phyloP scores from a whole-genome alignment of 2,888 invertebrate species.

The Polydrusus tereticollis region DNA sequence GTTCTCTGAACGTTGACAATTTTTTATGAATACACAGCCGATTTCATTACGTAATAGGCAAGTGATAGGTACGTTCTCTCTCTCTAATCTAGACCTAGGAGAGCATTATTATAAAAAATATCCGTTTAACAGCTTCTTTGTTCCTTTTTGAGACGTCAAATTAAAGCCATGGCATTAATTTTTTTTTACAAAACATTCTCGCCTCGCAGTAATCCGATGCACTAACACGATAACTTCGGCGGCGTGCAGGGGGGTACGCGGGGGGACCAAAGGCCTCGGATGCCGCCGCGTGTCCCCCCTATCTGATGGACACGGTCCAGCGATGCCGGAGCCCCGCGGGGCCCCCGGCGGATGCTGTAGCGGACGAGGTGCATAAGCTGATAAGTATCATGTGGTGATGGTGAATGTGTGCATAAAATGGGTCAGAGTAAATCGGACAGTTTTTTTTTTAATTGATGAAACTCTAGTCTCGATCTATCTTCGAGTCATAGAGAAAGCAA shows the following conservation, averaged over 20 bases:
- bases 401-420: slow-evolving; percentile 21
- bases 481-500: too few relatives aligned
- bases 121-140: background rate
- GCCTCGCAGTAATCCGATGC: slow-evolving; percentile 35
- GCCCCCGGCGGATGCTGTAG: slow-evolving; percentile 32
- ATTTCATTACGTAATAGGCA: too few relatives aligned
- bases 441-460: background rate
- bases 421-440: slow-evolving; percentile 24
- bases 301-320: slow-evolving; percentile 46
- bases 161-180: background rate
- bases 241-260: slow-evolving; percentile 7
- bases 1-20: too few relatives aligned
- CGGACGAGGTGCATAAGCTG: slow-evolving; percentile 37
- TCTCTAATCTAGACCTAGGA: too few relatives aligned
- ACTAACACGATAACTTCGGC: slow-evolving; percentile 31
- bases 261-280: slow-evolving; percentile 37
- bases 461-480: too few relatives aligned
- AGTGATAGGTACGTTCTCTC: too few relatives aligned
- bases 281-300: slow-evolving; percentile 44
- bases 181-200: slow-evolving; percentile 23
- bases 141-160: background rate
- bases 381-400: slow-evolving; percentile 36
- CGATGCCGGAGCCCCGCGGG: slow-evolving; percentile 37
- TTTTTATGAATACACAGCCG: too few relatives aligned
- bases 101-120: too few relatives aligned